Base-by-base conservation (phyloP, 2,797 vertebrate species). In the Gallirallus australis region DNA sequence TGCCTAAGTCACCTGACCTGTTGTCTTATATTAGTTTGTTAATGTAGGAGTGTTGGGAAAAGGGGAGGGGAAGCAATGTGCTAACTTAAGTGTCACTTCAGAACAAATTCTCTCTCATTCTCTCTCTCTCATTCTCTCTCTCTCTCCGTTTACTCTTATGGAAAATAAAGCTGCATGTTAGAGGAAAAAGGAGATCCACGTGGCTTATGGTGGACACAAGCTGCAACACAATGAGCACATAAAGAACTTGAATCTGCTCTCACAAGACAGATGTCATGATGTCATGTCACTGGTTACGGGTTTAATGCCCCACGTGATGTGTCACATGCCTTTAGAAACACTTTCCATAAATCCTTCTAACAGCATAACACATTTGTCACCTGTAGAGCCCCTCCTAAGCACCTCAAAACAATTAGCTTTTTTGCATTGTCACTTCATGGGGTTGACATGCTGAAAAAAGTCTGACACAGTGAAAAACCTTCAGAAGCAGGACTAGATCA, bases 231-330 rank as follows among this genome's bases (percentile, higher is more conserved):
- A 54, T 5, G 6, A 27, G 56, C 52, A 21, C 0, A 0, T 72
- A 42, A 83, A 82, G 28, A 75, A 68, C 21, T 28, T 39, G 13
- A 54, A 52, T 65, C 18, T 78, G 31, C 30, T 81, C 23, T 72
- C 77, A 69, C 30, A 48, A 65, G 42, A 79, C 17, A 33, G 47
- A 82, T 86, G 18, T 61, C 19, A 35, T n/a, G 39, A 87, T 31
- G 7, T 20, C 17, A 9, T 53, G 27, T 25, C 3, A 0, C 33
- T n/a, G 61, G 45, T 28, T 39, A 28, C 0, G 1, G 33, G 39
- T 40, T 83, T 18, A 78, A 56, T 19, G 14, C 9, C 52, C 6
- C 54, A 63, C 24, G 12, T 3, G 18, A 90, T 30, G 20, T 20
- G 6, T 25, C 47, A 75, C 42, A 16, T 4, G 57, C 24, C 52